phyloP scores from a whole-genome alignment of 2,113 vertebrate species.

The Thunnus thynnus region DNA sequence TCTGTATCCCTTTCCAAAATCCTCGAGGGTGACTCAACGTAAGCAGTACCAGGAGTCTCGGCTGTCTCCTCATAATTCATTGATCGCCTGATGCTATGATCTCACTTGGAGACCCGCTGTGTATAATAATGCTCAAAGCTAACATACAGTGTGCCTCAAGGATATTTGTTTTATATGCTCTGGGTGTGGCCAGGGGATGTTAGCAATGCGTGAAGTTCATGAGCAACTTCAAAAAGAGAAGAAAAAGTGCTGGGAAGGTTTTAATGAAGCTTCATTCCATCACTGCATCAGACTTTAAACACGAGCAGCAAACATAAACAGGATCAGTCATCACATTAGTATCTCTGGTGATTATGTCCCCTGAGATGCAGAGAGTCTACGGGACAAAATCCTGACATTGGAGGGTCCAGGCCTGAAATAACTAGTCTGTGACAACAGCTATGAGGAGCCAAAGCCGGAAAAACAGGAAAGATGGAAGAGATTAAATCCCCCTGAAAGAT shows the following conservation, averaged over 20 bases:
- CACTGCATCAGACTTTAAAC: slow-evolving; percentile 47
- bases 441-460: slow-evolving; percentile 40
- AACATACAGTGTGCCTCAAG: slow-evolving; percentile 5
- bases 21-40: slow-evolving; percentile 64
- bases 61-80: slow-evolving; percentile 36
- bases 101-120: slow-evolving; percentile 47
- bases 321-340: slow-evolving; percentile 7
- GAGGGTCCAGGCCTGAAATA: not conserved
- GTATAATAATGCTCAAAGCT: slow-evolving; percentile 28
- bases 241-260: not conserved
- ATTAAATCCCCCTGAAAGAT: slow-evolving; percentile 67
- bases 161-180: slow-evolving; percentile 9
- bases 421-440: slow-evolving; percentile 53
- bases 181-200: slow-evolving; percentile 6
- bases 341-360: slow-evolving; percentile 1
- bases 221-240: slow-evolving; percentile 33
- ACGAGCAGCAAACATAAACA: slow-evolving; percentile 41
- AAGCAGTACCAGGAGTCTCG: slow-evolving; percentile 45
- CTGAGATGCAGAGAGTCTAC: not conserved
- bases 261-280: slow-evolving; percentile 6
- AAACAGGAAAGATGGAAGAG: slow-evolving; percentile 60
- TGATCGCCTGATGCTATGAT: slow-evolving; percentile 50
- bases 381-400: slow-evolving; percentile 16
- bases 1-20: slow-evolving; percentile 49
- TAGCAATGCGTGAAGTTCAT: not conserved